Evolutionary conservation across 2,113 vertebrate species (phyloP).

Genomic region (Prietella phreatophila): DNA sequence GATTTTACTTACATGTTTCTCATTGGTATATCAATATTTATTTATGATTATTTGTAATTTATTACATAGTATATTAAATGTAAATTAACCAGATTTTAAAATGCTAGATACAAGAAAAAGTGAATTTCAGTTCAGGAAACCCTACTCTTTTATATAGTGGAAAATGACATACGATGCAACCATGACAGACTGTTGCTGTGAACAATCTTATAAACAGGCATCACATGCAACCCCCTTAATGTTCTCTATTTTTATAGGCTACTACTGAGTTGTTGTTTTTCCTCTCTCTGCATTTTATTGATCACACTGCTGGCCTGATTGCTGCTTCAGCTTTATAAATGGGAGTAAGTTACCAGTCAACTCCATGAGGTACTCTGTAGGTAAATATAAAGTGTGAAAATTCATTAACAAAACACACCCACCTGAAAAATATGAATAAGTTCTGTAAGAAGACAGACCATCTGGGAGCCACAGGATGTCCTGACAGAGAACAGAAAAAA

Average conservation of each 20-base stretch:
- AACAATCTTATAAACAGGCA: background rate
- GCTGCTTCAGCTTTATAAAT: background rate
- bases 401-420: slow-evolving; percentile 55
- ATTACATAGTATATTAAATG: too few species aligned
- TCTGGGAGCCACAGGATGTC: slow-evolving; percentile 80
- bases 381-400: background rate
- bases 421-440: slow-evolving; percentile 94
- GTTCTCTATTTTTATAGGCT: background rate
- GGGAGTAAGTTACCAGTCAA: background rate
- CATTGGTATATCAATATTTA: too few species aligned
- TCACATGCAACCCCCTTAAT: background rate
- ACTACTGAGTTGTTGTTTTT: background rate
- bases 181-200: too few species aligned
- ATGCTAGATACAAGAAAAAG: too few species aligned
- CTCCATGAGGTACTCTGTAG: background rate
- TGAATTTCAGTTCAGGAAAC: too few species aligned
- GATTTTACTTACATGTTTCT: too few species aligned
- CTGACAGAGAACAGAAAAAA: slow-evolving; percentile 44
- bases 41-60: too few species aligned
- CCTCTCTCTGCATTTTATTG: background rate
- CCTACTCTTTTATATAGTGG: too few species aligned
- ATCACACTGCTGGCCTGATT: background rate
- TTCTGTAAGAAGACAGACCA: slow-evolving; percentile 94
- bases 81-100: too few species aligned
- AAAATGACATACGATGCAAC: background rate